Evolutionary conservation across 2,888 invertebrate species (phyloP), one percentile per base, ranked within the genome.

Genomic region (Prosapia bicincta): DNA sequence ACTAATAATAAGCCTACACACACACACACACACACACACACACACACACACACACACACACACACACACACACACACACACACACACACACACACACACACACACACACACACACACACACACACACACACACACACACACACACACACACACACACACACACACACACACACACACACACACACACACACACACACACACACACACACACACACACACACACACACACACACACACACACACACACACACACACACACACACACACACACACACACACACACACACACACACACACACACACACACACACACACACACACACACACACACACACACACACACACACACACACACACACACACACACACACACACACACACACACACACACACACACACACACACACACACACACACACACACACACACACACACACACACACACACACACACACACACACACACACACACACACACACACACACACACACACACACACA

Each of bases 1-100:
- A n/a, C 30, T 30, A 30, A 30, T 9, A 9, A 30, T 26, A 69
- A 20, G 26, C 3, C 69, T 69, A 13, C 28, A 69, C 69, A 69
- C 69, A 69, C 69, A 69, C 69, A 69, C 69, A 69, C 69, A 69
- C 69, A 69, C 69, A 69, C 69, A 69, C 69, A 69, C 69, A 69
- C 69, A 69, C 69, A 69, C 69, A 69, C 69, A 69, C 69, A 69
- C 69, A 69, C 69, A 69, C 69, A 69, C 69, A 69, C 69, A 69
- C 69, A 69, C 69, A 69, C 69, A 69, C 69, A 69, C 69, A 69
- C 69, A 69, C 69, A 69, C 69, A 69, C 69, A 69, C 69, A 69
- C 69, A 69, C 69, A 69, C 69, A 69, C 69, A 69, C 69, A 69
- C 69, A 69, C 69, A 69, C 69, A 69, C 69, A 69, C 69, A 69